phyloP scores from a whole-genome alignment of 2,113 vertebrate genomes.

The Calonectris borealis region DNA sequence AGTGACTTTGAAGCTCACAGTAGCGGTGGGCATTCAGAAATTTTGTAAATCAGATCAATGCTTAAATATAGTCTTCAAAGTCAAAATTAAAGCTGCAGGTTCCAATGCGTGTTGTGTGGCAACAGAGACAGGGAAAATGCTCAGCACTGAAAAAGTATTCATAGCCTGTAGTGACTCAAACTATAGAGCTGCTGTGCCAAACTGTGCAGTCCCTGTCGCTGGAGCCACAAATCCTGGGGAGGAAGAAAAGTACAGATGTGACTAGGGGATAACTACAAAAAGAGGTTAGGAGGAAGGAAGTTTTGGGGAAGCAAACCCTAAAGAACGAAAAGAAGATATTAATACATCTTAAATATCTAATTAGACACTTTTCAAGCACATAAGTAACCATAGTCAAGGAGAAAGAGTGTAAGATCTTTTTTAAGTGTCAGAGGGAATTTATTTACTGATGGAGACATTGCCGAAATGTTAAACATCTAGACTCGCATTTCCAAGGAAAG shows the following conservation, averaged over 20 bases:
- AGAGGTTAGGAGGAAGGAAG: background rate
- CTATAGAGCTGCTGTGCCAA: background rate
- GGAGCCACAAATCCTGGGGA: background rate
- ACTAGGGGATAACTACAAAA: background rate
- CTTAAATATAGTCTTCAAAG: background rate
- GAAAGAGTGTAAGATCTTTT: background rate
- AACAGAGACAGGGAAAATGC: background rate
- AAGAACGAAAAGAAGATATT: background rate
- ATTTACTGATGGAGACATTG: background rate
- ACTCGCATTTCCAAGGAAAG: background rate
- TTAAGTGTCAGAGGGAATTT: background rate
- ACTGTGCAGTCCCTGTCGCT: too few relatives aligned
- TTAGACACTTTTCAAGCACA: background rate
- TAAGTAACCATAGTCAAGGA: background rate
- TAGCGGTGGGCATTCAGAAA: background rate
- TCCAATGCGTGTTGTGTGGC: background rate
- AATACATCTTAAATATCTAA: background rate
- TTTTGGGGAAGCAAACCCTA: background rate
- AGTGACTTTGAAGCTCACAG: background rate
- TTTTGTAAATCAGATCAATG: background rate
- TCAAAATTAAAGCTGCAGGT: background rate
- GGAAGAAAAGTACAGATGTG: background rate
- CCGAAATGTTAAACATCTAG: background rate
- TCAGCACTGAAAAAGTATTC: background rate
- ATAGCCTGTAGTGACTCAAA: background rate